Evolutionary conservation across 2,113 vertebrate genomes (phyloP), one percentile per base, ranked within the genome.

Genomic region (Plotosus lineatus): DNA sequence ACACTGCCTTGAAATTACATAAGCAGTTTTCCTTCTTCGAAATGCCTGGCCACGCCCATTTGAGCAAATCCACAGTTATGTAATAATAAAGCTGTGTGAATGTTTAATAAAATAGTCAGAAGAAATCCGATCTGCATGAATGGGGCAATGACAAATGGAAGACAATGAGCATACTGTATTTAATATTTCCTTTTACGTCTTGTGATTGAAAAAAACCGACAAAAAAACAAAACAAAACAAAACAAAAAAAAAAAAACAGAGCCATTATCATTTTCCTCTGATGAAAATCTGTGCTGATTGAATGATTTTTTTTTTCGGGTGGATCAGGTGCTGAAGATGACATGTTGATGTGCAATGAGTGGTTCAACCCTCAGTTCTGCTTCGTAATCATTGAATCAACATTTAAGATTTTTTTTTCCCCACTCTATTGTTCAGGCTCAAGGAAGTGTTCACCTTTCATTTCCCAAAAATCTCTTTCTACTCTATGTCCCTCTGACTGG

Each of bases 371-470:
- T 21, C n/a, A 1, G 36, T 0, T 38, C 51, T 15, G 12, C 23
- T 10, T 42, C 26, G 33, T 55, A 48, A 51, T 73, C 33, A n/a
- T 19, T 5, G 23, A 15, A 3, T 10, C 33, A 56, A 28, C n/a
- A 12, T 38, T 21, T 4, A 0, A 2, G 4, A 19, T 19, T 1
- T 46, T n/a, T 26, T 46, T 4, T 26, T 5, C 50, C 46, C 14
- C 17, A 4, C 9, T 3, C 42, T 10, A 75, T 40, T 28, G 33
- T 44, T 76, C 12, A 26, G 9, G 4, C 19, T 76, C 12, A 21
- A 76, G 38, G 74, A 75, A 75, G 60, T 1, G 53, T 2, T 23
- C 58, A 77, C 21, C 28, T 77, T 60, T 65, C 48, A 65, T 15
- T 50, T n/a, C 44, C 69, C 9, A 23, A 50, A 73, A 73, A 36